Evolutionary conservation across 2,797 vertebrate species (phyloP).

Genomic region (Oreonectes daqikongensis): DNA sequence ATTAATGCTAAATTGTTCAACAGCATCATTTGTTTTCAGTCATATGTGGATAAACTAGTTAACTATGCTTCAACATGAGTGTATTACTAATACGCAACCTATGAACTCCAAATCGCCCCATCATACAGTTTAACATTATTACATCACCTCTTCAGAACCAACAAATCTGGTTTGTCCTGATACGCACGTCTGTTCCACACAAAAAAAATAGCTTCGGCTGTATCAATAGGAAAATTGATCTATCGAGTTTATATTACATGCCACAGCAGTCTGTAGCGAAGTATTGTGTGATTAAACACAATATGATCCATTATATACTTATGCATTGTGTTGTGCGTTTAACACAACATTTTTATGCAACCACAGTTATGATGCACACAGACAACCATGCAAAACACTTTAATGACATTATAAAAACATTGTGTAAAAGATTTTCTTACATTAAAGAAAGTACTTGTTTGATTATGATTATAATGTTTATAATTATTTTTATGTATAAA

Average conservation of each 20-base stretch:
- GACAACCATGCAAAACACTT: not conserved
- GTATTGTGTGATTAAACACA: not conserved
- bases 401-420: not conserved
- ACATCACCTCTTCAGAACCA: not conserved
- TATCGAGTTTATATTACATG: slow-evolving; percentile 15
- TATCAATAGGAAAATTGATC: slow-evolving; percentile 24
- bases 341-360: not conserved
- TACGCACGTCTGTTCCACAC: not conserved
- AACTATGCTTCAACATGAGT: not conserved
- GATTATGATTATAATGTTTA: not conserved
- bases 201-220: slow-evolving; percentile 11
- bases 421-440: not conserved
- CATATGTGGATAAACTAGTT: not conserved
- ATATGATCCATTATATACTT: not conserved
- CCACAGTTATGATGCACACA: not conserved
- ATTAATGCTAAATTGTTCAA: not conserved
- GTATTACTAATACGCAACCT: not conserved
- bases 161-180: slow-evolving; percentile 28
- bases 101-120: not conserved
- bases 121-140: not conserved
- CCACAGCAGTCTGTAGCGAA: not conserved
- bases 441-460: not conserved
- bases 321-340: not conserved
- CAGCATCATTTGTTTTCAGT: not conserved
- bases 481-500: not conserved